Conservation (phyloP, 2,797 vertebrate species). For the Scyliorhinus canicula region DNA sequence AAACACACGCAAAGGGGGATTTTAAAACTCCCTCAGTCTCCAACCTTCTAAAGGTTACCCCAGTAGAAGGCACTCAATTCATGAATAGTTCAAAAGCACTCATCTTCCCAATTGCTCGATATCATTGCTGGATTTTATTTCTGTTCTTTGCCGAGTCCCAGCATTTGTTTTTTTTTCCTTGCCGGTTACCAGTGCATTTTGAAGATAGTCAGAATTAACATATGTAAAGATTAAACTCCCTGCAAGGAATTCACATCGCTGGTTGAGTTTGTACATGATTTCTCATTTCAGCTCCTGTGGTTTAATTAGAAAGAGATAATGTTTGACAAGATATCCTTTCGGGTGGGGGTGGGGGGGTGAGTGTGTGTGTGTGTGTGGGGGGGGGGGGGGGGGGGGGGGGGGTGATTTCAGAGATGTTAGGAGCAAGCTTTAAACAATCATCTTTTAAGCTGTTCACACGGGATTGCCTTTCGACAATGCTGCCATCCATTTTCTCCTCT, state of each 20-base stretch:
- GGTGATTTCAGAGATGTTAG: not conserved
- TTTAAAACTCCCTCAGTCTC: not conserved
- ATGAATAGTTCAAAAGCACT: conserved; percentile 18
- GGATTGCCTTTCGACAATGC: not conserved
- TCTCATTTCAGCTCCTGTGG: conserved; percentile 32
- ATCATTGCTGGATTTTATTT: not conserved
- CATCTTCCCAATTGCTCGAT: not conserved
- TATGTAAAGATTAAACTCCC: conserved; percentile 34
- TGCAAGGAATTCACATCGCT: conserved; percentile 6
- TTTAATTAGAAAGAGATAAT: conserved; percentile 34
- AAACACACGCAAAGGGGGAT: not conserved
- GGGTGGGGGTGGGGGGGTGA: not conserved
- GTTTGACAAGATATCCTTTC: conserved; percentile 23
- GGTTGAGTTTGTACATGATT: conserved; percentile 1
- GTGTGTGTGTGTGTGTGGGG: no score
- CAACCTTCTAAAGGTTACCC: not conserved
- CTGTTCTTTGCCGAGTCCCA: not conserved
- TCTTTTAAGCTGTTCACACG: not conserved
- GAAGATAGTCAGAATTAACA: conserved; percentile 31
- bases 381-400: not conserved
- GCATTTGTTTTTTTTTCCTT: not conserved
- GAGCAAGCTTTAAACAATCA: conserved; percentile 25
- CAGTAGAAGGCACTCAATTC: not conserved
- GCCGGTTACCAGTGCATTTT: conserved; percentile 7
- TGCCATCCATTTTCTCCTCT: not conserved